A percentile compares a stretch with the other conserved stretches of the same genome.
Conservation (phyloP, 1,140 invertebrate genomes). For the Drosophila pruinosa region DNA sequence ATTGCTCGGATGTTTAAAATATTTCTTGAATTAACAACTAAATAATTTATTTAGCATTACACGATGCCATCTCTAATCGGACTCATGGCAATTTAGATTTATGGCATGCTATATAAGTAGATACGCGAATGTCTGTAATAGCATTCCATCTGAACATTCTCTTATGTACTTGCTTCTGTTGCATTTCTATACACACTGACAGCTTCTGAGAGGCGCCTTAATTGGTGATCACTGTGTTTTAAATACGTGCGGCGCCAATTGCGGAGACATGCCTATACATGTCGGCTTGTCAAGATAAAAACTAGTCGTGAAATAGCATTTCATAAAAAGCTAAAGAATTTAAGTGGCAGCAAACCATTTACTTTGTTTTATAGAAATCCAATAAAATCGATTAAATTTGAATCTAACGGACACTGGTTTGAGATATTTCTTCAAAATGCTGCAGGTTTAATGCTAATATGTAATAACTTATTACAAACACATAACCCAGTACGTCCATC, state of each 20-base stretch:
- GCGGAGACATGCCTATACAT: neutral
- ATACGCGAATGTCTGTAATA: too few relatives aligned
- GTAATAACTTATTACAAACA: neutral
- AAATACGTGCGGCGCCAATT: neutral
- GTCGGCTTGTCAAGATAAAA: neutral
- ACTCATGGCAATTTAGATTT: constrained; percentile 1
- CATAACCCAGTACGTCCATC: too few relatives aligned
- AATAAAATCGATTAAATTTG: neutral
- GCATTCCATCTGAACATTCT: neutral
- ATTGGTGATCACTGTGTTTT: constrained; percentile 1
- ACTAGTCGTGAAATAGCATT: neutral
- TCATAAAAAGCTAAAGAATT: neutral
- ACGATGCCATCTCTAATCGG: neutral
- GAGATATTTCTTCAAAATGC: neutral
- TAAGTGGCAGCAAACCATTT: neutral
- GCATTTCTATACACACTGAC: neutral
- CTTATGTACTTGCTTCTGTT: neutral
- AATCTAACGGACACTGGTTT: neutral
- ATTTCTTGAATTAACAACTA: neutral
- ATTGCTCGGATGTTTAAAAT: neutral
- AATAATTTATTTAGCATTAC: neutral
- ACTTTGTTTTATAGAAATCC: neutral
- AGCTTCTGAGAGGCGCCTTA: constrained; percentile 3
- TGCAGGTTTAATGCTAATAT: too few relatives aligned
- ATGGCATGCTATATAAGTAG: neutral